A percentile compares a stretch with the other conserved stretches of the same genome.
Conservation (phyloP, 2,797 vertebrate species). For the Eptatretus atami region DNA sequence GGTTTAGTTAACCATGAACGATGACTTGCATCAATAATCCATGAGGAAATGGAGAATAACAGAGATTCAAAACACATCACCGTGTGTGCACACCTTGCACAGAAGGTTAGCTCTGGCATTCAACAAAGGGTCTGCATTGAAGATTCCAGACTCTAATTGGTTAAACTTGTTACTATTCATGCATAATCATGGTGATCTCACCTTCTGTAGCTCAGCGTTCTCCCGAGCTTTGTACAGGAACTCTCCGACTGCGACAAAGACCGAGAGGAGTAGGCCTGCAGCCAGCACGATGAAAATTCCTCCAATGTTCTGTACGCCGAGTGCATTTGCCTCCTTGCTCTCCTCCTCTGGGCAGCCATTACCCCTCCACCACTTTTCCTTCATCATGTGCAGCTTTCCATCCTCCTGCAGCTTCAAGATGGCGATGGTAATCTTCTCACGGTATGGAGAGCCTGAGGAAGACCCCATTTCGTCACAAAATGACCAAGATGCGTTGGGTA, state of each 20-base stretch:
- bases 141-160: no score
- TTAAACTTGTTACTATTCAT: no score
- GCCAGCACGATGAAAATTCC: constrained; percentile 95
- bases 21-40: no score
- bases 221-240: constrained; percentile 81
- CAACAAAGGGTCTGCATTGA: no score
- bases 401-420: constrained; percentile 91
- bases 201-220: constrained; percentile 63
- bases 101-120: no score
- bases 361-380: constrained; percentile 95
- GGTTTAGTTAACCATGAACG: no score
- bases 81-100: no score
- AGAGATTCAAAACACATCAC: no score
- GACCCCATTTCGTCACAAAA: no score
- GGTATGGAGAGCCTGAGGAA: constrained; percentile 51
- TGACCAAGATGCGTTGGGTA: no score
- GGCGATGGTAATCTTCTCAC: constrained; percentile 86
- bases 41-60: no score
- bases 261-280: constrained; percentile 71
- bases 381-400: constrained; percentile 95
- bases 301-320: constrained; percentile 84
- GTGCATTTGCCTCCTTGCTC: constrained; percentile 72
- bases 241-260: constrained; percentile 86
- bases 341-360: constrained; percentile 87
- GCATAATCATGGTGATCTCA: constrained; percentile 15